Evolutionary conservation across 2,888 invertebrate species (phyloP).

Genomic region (Geotrupes spiniger): DNA sequence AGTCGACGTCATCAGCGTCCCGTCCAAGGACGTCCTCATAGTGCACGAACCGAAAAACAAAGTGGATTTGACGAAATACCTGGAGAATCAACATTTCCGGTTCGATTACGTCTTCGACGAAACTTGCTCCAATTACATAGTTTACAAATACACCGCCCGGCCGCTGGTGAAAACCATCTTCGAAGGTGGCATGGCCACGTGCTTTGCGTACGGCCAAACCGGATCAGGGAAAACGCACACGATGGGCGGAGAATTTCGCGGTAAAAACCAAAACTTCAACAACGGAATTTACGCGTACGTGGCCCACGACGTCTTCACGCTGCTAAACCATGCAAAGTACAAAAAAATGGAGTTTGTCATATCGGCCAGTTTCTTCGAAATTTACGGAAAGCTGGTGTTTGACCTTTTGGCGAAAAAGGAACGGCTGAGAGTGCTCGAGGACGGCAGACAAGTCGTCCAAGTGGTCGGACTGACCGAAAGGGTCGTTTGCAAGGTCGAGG

Average conservation of each 20-base stretch:
- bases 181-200: slow-evolving; percentile 99
- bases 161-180: slow-evolving; percentile 97
- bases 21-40: slow-evolving; percentile 79
- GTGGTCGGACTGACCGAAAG: slow-evolving; percentile 94
- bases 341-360: slow-evolving; percentile 81
- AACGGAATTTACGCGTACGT: slow-evolving; percentile 98
- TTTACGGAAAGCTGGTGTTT: slow-evolving; percentile 95
- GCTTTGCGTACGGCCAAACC: slow-evolving; percentile 99
- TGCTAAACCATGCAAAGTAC: slow-evolving; percentile 63
- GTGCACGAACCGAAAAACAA: slow-evolving; percentile 92
- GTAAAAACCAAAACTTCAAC: slow-evolving; percentile 92
- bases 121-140: slow-evolving; percentile 88
- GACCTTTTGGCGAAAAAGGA: slow-evolving; percentile 88
- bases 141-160: slow-evolving; percentile 98
- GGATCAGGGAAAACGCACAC: slow-evolving; percentile 97
- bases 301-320: slow-evolving; percentile 86
- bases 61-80: slow-evolving; percentile 96
- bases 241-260: slow-evolving; percentile 97
- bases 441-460: slow-evolving; percentile 96
- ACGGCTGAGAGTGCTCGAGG: slow-evolving; percentile 92
- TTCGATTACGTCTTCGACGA: slow-evolving; percentile 99
- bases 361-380: slow-evolving; percentile 97
- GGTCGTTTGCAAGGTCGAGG: slow-evolving; percentile 84
- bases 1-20: slow-evolving; percentile 95
- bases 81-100: slow-evolving; percentile 96